phyloP scores from a whole-genome alignment of 2,113 vertebrate genomes.

The Rallus limicola region DNA sequence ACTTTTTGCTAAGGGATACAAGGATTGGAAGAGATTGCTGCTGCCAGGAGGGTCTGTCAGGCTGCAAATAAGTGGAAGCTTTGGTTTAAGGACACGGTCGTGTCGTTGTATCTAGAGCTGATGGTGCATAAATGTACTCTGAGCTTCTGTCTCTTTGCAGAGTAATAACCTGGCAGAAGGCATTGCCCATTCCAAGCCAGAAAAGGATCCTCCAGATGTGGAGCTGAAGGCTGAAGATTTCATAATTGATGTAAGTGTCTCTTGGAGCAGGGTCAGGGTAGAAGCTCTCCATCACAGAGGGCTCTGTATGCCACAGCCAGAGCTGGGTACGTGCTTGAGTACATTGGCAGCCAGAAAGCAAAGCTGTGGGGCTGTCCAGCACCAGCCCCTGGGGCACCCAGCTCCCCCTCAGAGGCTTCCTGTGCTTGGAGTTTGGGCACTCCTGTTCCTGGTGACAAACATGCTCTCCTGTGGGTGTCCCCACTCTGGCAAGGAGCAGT shows the following conservation, averaged over 20 bases:
- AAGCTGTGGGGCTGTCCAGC: background rate
- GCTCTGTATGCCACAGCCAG: background rate
- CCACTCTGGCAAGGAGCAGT: background rate
- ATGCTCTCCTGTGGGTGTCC: background rate
- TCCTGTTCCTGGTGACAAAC: background rate
- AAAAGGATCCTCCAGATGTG: background rate
- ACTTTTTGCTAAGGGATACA: background rate
- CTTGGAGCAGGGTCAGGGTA: background rate
- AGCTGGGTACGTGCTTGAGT: fast-evolving
- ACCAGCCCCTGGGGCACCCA: fast-evolving
- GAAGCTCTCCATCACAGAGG: background rate
- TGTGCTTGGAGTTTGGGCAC: background rate
- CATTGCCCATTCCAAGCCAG: constrained; percentile 75
- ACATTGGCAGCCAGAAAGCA: background rate
- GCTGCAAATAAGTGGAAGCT: background rate
- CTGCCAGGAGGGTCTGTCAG: background rate
- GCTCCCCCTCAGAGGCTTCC: background rate
- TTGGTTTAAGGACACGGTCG: background rate
- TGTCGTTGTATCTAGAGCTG: background rate
- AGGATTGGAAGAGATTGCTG: background rate
- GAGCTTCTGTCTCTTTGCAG: constrained; percentile 51
- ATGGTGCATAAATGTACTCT: background rate
- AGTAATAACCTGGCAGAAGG: constrained; percentile 64
- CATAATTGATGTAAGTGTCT: constrained; percentile 83
- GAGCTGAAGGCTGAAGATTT: constrained; percentile 85